phyloP scores from a whole-genome alignment of 2,797 vertebrate species.

The Otolemur crassicaudatus region DNA sequence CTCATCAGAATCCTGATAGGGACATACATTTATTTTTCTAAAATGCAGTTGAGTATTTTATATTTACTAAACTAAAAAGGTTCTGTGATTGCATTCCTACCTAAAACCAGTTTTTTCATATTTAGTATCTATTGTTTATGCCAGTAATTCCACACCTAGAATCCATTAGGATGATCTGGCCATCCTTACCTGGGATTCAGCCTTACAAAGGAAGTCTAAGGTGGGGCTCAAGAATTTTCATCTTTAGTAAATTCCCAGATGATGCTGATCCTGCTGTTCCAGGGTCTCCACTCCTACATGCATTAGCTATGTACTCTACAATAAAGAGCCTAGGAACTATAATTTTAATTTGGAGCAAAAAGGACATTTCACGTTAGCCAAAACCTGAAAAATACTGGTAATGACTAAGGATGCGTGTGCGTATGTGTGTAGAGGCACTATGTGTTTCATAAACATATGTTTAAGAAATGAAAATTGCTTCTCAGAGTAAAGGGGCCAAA shows the following conservation, averaged over 20 bases:
- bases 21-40: neutral
- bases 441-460: neutral
- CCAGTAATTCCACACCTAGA: neutral
- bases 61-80: neutral
- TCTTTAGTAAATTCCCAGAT: neutral
- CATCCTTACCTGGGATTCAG: neutral
- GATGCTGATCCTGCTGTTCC: too few relatives aligned
- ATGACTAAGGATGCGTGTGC: neutral
- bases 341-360: neutral
- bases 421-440: neutral
- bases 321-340: neutral
- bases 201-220: neutral
- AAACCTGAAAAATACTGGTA: neutral
- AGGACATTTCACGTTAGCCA: neutral
- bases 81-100: neutral
- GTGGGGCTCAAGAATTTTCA: neutral
- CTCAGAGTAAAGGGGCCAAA: constrained; percentile 15
- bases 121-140: neutral
- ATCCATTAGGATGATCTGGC: neutral
- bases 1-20: neutral
- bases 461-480: neutral
- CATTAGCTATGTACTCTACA: neutral
- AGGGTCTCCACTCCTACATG: neutral
- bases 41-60: neutral
- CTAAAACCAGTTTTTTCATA: neutral